Evolutionary conservation across 2,888 invertebrate genomes (phyloP).

Genomic region (Hyles lineata): DNA sequence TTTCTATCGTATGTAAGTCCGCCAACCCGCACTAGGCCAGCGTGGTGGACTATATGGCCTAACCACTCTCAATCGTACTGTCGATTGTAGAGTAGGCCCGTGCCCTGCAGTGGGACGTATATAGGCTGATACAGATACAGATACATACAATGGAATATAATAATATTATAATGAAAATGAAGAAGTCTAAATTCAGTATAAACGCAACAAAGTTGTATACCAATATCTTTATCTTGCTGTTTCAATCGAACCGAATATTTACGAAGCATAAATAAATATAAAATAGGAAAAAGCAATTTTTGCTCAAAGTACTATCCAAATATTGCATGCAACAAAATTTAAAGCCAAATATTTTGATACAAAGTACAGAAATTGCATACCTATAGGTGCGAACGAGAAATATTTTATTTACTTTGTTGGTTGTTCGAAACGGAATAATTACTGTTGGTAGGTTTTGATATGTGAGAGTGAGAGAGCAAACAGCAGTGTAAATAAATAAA

Average conservation of each 20-base stretch:
- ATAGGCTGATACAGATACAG: too few species aligned
- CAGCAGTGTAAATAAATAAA: too few species aligned
- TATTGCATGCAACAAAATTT: not conserved
- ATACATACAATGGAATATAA: not conserved
- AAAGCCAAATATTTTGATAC: constrained; percentile 1
- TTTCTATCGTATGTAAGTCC: too few species aligned
- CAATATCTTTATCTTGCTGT: not conserved
- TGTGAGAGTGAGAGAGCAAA: too few species aligned
- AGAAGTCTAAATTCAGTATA: not conserved
- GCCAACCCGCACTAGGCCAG: too few species aligned
- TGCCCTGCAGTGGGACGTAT: too few species aligned
- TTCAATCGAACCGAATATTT: constrained; percentile 14
- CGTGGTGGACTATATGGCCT: too few species aligned
- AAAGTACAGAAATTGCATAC: not conserved
- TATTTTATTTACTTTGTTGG: not conserved
- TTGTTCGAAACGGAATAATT: not conserved
- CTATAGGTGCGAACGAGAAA: not conserved
- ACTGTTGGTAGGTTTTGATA: too few species aligned
- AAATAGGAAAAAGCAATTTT: not conserved
- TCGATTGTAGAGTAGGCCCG: too few species aligned
- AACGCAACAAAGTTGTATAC: not conserved
- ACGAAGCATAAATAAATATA: constrained; percentile 8
- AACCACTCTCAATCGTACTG: too few species aligned
- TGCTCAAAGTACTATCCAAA: not conserved
- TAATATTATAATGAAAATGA: not conserved